Evolutionary conservation across 1,140 invertebrate genomes (phyloP).

Genomic region (Colletes gigas): DNA sequence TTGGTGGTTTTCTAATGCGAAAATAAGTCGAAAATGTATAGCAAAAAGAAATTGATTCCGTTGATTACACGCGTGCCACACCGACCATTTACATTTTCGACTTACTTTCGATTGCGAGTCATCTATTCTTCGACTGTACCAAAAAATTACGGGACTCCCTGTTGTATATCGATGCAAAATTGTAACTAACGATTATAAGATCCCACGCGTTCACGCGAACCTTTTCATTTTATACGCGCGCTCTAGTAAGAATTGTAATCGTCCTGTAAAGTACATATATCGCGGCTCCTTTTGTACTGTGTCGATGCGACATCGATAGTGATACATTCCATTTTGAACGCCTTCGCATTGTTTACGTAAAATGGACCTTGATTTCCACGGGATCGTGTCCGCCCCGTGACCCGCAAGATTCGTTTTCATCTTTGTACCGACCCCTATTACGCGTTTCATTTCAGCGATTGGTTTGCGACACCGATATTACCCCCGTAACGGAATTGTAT

Average conservation of each 20-base stretch:
- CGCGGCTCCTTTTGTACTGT: slow-evolving; percentile 32
- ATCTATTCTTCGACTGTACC: not conserved
- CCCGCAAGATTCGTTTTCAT: not conserved
- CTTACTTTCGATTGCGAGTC: not conserved
- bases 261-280: slow-evolving; percentile 29
- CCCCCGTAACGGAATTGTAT: slow-evolving; percentile 49
- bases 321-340: slow-evolving; percentile 25
- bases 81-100: not conserved
- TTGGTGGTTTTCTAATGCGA: not conserved
- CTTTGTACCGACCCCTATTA: slow-evolving; percentile 22
- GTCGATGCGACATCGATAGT: slow-evolving; percentile 11
- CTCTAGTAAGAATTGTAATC: slow-evolving; percentile 14
- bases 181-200: slow-evolving; percentile 1
- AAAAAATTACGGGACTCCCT: not conserved
- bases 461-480: slow-evolving; percentile 49
- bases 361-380: not conserved
- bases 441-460: slow-evolving; percentile 25
- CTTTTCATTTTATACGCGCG: slow-evolving; percentile 30
- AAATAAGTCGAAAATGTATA: not conserved
- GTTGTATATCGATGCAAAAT: not conserved
- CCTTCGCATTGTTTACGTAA: slow-evolving; percentile 6
- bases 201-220: slow-evolving; percentile 4
- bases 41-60: not conserved
- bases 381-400: not conserved
- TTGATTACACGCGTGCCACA: too few relatives aligned